A percentile compares a stretch with the other conserved stretches of the same genome.
These are phyloP conservation scores for Bellardia bayeri DNA, from an alignment of 2,888 invertebrate genomes.

Conservation along the genomic window DNA sequence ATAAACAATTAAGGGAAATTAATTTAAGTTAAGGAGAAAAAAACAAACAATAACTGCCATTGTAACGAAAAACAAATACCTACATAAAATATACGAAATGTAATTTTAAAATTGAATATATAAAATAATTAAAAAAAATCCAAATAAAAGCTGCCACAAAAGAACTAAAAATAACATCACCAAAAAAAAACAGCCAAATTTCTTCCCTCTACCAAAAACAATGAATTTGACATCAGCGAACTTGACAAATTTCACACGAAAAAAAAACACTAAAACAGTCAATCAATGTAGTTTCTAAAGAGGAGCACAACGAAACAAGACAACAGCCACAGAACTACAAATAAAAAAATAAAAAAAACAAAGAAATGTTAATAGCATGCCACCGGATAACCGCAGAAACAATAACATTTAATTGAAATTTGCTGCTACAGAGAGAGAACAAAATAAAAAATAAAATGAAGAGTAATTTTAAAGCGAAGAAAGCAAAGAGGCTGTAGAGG, in stretches of 20 bases:
- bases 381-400: background rate
- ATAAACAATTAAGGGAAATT: background rate
- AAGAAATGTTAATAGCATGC: conserved; percentile 4
- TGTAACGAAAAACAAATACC: conserved; percentile 54
- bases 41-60: conserved; percentile 66
- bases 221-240: background rate
- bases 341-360: background rate
- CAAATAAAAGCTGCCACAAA: conserved; percentile 45
- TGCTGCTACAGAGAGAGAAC: background rate
- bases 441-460: background rate
- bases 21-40: conserved; percentile 12
- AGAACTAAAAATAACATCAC: conserved; percentile 29
- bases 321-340: conserved; percentile 16
- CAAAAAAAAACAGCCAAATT: conserved; percentile 6
- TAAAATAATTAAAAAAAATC: conserved; percentile 21
- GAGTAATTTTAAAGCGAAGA: background rate
- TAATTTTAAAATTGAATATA: conserved; percentile 48
- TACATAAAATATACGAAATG: conserved; percentile 28
- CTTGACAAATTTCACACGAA: background rate
- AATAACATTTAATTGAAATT: background rate
- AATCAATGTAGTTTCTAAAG: conserved; percentile 11
- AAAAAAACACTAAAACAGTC: conserved; percentile 3
- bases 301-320: background rate
- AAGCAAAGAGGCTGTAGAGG: background rate
- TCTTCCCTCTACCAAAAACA: background rate